Conservation (phyloP, 2,888 invertebrate species). For the Fragum sueziense region DNA sequence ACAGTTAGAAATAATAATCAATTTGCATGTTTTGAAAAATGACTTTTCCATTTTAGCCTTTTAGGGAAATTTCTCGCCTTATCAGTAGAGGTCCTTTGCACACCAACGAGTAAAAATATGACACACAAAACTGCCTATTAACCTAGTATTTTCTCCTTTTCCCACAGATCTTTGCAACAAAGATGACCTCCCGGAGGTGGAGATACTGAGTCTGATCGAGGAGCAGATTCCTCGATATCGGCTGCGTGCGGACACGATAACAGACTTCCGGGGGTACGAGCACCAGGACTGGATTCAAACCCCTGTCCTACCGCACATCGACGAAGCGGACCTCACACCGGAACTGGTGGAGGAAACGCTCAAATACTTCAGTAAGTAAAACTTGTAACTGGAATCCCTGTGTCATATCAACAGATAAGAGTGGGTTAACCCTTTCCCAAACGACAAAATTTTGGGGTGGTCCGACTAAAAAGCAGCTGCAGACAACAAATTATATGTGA, state of each 20-base stretch:
- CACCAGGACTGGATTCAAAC: slow-evolving; percentile 91
- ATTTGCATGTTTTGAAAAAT: no score
- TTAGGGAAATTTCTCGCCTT: no score
- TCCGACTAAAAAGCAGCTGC: no score
- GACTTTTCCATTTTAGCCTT: no score
- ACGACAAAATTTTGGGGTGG: no score
- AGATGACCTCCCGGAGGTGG: slow-evolving; percentile 96
- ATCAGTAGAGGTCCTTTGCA: no score
- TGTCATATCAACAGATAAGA: no score
- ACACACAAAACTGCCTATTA: neutral
- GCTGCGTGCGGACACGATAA: slow-evolving; percentile 95
- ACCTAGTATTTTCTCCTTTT: neutral
- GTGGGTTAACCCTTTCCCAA: neutral
- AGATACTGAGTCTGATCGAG: slow-evolving; percentile 96
- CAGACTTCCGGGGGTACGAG: slow-evolving; percentile 92
- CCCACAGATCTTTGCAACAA: slow-evolving; percentile 95
- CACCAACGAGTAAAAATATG: no score
- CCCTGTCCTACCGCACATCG: slow-evolving; percentile 89
- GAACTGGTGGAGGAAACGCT: slow-evolving; percentile 98
- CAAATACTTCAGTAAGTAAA: slow-evolving; percentile 97
- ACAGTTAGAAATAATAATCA: no score
- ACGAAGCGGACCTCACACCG: slow-evolving; percentile 88
- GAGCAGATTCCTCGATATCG: slow-evolving; percentile 97
- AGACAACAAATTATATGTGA: no score
- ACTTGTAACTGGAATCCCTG: no score